phyloP scores from a whole-genome alignment of 1,140 invertebrate genomes.

The Meteorus sp. region DNA sequence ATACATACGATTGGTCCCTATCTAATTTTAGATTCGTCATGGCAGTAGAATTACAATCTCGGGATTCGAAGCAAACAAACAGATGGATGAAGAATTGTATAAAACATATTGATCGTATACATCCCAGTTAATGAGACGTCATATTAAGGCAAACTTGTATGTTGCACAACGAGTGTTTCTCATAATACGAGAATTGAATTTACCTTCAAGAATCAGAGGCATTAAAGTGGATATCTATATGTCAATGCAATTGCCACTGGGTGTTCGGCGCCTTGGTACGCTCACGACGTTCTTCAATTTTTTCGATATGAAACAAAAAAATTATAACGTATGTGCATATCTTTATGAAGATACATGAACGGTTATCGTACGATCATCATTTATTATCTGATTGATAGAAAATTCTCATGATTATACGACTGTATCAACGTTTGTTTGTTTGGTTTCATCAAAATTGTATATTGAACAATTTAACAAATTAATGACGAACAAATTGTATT shows the following conservation, averaged over 20 bases:
- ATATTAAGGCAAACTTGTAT: constrained; percentile 24
- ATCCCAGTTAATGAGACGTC: constrained; percentile 28
- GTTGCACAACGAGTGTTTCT: constrained; percentile 18
- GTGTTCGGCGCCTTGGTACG: constrained; percentile 3
- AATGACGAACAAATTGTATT: no score
- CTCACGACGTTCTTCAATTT: constrained; percentile 10
- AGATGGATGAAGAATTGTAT: constrained; percentile 34
- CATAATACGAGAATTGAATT: constrained; percentile 6
- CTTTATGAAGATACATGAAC: background rate
- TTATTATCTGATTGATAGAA: no score
- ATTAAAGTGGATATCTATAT: constrained; percentile 9
- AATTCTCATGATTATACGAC: no score
- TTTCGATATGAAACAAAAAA: background rate
- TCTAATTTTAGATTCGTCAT: constrained; percentile 37
- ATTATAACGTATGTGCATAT: background rate
- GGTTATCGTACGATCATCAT: no score
- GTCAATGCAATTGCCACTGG: constrained; percentile 13
- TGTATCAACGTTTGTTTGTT: no score
- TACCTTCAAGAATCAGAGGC: constrained; percentile 3
- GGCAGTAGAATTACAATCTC: constrained; percentile 48
- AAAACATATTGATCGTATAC: constrained; percentile 28
- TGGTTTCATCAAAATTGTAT: no score
- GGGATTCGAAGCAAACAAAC: constrained; percentile 49
- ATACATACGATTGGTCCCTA: background rate
- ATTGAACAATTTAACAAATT: no score